A percentile compares a stretch with the other conserved stretches of the same genome.
Evolutionary conservation across 2,113 vertebrate species (phyloP).

Genomic region (Rynchops niger): DNA sequence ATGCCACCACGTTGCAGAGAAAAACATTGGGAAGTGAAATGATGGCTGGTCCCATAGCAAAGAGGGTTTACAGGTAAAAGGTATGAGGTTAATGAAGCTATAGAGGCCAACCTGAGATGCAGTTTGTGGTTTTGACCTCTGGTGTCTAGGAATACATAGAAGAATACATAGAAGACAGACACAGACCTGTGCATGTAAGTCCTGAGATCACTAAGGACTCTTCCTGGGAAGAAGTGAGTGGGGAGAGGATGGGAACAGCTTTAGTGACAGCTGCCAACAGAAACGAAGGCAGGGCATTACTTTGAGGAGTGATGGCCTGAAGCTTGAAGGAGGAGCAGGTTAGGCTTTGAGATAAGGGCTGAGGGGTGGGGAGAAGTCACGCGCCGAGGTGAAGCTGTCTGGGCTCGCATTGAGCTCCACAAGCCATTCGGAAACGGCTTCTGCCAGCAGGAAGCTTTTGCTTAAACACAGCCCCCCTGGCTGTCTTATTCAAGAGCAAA

Average conservation of each 20-base stretch:
- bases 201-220: background rate
- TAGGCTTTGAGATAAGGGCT: background rate
- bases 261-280: background rate
- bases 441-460: background rate
- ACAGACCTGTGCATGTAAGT: background rate
- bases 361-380: background rate
- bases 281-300: background rate
- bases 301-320: background rate
- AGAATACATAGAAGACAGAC: background rate
- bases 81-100: background rate
- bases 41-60: background rate
- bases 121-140: background rate
- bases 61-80: background rate
- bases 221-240: background rate
- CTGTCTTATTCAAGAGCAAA: background rate
- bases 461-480: background rate
- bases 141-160: background rate
- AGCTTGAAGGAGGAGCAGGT: background rate
- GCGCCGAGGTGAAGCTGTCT: background rate
- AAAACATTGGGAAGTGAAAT: background rate
- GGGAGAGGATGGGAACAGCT: background rate
- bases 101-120: background rate
- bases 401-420: background rate
- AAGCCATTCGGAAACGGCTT: background rate
- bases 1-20: fast-evolving